Percentiles rank a stretch among this genome's conserved stretches.
Conservation (phyloP, 2,888 invertebrate genomes). For the Enchytraeus crypticus region DNA sequence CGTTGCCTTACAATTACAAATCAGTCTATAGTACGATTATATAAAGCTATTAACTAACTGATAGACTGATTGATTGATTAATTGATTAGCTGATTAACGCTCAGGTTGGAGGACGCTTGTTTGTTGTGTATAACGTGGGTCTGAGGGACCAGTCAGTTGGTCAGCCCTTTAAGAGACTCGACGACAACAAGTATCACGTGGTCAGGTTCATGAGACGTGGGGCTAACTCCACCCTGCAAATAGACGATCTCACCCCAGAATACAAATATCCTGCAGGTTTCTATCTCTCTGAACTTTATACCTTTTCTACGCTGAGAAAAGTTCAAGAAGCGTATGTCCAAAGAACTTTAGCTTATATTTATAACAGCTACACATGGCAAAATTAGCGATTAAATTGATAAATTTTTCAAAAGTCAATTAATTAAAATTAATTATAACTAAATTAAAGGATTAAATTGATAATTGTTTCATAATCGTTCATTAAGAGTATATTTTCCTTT, state of each 20-base stretch:
- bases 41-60: background rate
- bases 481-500: no score
- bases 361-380: background rate
- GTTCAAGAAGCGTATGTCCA: no score
- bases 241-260: constrained; percentile 69
- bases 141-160: constrained; percentile 81
- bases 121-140: constrained; percentile 88
- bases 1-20: background rate
- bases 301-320: no score
- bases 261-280: constrained; percentile 79
- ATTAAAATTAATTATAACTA: no score
- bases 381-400: background rate
- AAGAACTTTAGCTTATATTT: no score
- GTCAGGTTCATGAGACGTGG: constrained; percentile 79
- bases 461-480: no score
- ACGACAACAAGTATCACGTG: constrained; percentile 88
- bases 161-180: constrained; percentile 56
- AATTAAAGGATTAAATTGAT: no score
- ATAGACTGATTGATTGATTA: no score
- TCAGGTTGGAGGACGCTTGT: constrained; percentile 68
- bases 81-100: background rate
- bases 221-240: constrained; percentile 78
- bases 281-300: no score
- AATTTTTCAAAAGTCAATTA: no score
- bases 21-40: background rate